Percentiles rank a stretch among this genome's conserved stretches.
Evolutionary conservation across 2,797 vertebrate species (phyloP).

Genomic region (Falco biarmicus): DNA sequence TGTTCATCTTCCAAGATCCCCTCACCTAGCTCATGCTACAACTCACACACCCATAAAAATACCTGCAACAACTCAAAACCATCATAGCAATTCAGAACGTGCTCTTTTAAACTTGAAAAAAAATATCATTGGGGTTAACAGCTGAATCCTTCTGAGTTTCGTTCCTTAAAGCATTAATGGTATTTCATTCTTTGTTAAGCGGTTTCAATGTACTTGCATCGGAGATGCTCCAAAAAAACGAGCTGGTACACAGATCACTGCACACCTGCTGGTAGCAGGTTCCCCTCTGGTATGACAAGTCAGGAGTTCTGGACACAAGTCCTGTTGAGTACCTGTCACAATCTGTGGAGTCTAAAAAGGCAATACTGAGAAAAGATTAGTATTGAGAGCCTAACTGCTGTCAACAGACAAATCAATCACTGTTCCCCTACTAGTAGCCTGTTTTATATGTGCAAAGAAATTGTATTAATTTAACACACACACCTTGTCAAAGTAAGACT

Average conservation of each 20-base stretch:
- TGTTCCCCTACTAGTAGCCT: background rate
- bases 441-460: background rate
- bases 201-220: background rate
- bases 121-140: background rate
- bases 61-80: background rate
- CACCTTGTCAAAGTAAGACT: background rate
- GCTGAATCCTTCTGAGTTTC: background rate
- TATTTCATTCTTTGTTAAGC: background rate
- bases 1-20: background rate
- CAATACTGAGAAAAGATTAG: background rate
- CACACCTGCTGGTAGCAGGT: background rate
- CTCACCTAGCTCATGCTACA: background rate
- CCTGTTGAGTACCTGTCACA: background rate
- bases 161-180: background rate
- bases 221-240: background rate
- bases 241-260: background rate
- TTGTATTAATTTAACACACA: background rate
- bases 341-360: background rate
- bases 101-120: background rate
- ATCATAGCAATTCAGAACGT: background rate
- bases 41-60: background rate
- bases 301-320: conserved; percentile 3
- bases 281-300: background rate
- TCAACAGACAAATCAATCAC: background rate
- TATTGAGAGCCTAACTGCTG: background rate